Base-by-base conservation (phyloP, 2,888 invertebrate genomes). In the Panopea generosa region DNA sequence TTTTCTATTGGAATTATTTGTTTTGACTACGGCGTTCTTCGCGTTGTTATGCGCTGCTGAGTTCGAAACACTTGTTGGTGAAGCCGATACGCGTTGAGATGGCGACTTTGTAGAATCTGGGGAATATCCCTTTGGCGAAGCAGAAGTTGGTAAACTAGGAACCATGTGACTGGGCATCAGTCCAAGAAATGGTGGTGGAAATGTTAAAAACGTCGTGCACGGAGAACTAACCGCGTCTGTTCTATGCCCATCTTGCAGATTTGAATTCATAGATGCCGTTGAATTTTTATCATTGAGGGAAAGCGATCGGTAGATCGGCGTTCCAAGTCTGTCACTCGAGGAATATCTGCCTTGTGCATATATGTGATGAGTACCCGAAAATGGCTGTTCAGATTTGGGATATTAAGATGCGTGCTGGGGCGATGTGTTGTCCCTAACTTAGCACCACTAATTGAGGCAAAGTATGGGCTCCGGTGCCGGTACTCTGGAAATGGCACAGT, bases 391-490 rank as follows among this genome's bases (percentile, higher is more conserved):
- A 74, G 59, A 47, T 73, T 77, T 22, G 80, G 80, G 47, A 80
- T 70, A 59, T 80, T 80, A 0, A 80, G 76, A 77, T 77, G 77
- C 9, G 80, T 62, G 16, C 62, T 66, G 2, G 73, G 60, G 26
- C 80, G 65, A 47, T 80, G 80, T 14, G 65, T 65, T 14, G 53
- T 56, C 16, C 70, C 61, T 40, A 73, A 59, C n/a, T 70, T 73
- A 7, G 77, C 72, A 59, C 72, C 72, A 55, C 69, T 70, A 24
- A 73, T 62, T 2, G 80, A 80, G 7, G 80, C 70, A 45, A 80
- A 80, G 57, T 73, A 80, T 16, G 80, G 80, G 33, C 80, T 77
- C 18, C 77, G 80, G 18, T 80, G 80, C 11, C 80, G 56, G 27
- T 80, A 80, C 67, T 80, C 80, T 9, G 80, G 73, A 20, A 72